Conservation (phyloP, 2,888 invertebrate genomes). For the Lithophane ornitopus region DNA sequence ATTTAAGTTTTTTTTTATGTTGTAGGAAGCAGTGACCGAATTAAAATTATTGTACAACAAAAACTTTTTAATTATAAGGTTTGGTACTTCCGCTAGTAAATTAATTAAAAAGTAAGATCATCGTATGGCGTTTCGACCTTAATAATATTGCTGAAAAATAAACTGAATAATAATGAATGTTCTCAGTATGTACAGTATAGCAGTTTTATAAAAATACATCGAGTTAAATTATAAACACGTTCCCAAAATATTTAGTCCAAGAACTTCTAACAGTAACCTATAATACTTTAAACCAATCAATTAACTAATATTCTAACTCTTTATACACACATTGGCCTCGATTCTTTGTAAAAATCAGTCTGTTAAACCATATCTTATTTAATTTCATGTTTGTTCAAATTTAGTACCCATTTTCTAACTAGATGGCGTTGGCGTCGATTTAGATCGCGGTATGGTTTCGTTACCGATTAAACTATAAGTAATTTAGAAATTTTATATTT, state of each 20-base stretch:
- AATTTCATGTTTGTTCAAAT: no score
- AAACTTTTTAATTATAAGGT: neutral
- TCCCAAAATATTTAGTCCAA: neutral
- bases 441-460: no score
- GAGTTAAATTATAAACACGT: neutral
- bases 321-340: conserved; percentile 66
- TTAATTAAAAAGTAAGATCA: neutral
- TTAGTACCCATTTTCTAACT: no score
- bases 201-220: neutral
- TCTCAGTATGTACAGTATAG: neutral
- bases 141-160: neutral
- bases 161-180: neutral
- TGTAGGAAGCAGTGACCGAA: neutral
- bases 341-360: conserved; percentile 66
- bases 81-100: neutral
- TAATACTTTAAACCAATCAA: conserved; percentile 26
- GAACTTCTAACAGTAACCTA: neutral
- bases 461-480: no score
- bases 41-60: neutral
- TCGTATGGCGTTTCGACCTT: neutral
- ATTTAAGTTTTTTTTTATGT: no score
- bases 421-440: no score
- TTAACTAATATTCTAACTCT: conserved; percentile 39
- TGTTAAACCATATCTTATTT: no score
- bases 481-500: no score